These are phyloP conservation scores for Rhabdornis inornatus DNA, from an alignment of 2,113 vertebrate genomes.

Conservation along the genomic window DNA sequence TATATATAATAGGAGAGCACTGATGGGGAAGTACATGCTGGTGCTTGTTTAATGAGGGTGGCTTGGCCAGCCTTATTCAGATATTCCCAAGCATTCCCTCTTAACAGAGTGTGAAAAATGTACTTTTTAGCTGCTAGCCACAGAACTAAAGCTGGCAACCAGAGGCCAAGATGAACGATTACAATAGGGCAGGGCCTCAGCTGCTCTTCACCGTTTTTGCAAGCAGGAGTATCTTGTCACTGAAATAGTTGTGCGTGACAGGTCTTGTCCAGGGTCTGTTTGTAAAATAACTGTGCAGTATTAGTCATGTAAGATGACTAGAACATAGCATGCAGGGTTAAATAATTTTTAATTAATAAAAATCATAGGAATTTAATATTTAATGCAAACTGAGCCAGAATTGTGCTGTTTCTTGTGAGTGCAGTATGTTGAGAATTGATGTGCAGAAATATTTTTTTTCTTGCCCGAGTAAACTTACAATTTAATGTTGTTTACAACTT, in stretches of 20 bases:
- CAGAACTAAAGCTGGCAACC: neutral
- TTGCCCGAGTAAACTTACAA: neutral
- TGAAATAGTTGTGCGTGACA: neutral
- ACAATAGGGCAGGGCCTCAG: constrained; percentile 19
- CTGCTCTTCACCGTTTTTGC: neutral
- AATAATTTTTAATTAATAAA: neutral
- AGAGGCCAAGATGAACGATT: constrained; percentile 14
- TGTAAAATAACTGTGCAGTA: neutral
- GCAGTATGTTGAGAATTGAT: neutral
- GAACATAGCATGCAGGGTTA: neutral
- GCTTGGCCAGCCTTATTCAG: constrained; percentile 15
- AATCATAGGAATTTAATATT: neutral
- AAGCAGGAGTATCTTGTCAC: neutral
- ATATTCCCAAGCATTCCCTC: constrained; percentile 40
- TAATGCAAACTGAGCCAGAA: neutral
- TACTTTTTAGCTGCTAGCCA: neutral
- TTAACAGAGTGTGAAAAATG: constrained; percentile 13
- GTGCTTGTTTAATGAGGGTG: constrained; percentile 29
- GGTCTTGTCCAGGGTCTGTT: neutral
- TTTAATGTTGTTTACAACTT: neutral
- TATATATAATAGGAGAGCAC: neutral
- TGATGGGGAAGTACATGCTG: constrained; percentile 5
- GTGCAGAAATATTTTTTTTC: neutral
- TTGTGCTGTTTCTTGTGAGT: neutral
- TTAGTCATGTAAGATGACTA: neutral